Evolutionary conservation across 2,797 vertebrate genomes (phyloP).

Genomic region (Peromyscus attwateri): DNA sequence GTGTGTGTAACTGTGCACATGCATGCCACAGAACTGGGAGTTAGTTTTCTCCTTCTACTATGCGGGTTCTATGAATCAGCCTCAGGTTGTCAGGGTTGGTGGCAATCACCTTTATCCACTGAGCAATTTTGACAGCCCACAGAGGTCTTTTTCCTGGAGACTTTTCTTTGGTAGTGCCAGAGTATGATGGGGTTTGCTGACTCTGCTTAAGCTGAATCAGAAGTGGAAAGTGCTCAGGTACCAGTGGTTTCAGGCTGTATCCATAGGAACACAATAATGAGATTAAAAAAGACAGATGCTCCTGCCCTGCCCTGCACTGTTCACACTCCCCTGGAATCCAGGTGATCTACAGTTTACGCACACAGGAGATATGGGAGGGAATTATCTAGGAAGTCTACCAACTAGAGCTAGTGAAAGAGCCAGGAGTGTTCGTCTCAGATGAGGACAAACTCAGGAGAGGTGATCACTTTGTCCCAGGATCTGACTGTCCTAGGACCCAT

Average conservation of each 20-base stretch:
- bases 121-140: neutral
- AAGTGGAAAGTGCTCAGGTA: neutral
- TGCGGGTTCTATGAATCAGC: neutral
- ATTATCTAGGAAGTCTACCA: slow-evolving; percentile 2
- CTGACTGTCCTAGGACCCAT: neutral
- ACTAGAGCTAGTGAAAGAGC: neutral
- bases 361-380: neutral
- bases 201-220: slow-evolving; percentile 47
- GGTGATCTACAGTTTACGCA: neutral
- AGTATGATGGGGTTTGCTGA: slow-evolving; percentile 11
- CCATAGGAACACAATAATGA: slow-evolving; percentile 38
- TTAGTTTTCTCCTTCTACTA: neutral
- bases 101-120: neutral
- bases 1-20: neutral
- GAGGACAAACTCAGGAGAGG: neutral
- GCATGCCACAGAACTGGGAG: neutral
- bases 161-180: slow-evolving; percentile 62
- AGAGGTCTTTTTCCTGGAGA: slow-evolving; percentile 36
- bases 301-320: neutral
- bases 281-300: neutral
- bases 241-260: neutral
- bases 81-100: neutral
- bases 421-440: neutral
- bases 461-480: neutral
- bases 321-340: neutral